phyloP scores from a whole-genome alignment of 2,113 vertebrate genomes.

The Strigops habroptila region DNA sequence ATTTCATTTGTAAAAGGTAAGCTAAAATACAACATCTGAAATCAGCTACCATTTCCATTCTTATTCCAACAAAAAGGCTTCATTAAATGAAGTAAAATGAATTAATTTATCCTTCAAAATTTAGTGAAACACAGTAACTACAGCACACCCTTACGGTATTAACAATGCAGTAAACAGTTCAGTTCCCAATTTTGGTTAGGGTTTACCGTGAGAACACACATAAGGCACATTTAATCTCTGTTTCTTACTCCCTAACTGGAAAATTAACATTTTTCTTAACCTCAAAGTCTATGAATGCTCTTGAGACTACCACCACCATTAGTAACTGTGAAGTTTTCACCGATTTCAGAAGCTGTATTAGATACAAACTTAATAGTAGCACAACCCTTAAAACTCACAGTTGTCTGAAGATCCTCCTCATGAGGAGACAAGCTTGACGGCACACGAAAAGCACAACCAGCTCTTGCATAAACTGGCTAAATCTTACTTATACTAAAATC shows the following conservation, averaged over 20 bases:
- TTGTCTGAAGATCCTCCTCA: neutral
- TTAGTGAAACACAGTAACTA: neutral
- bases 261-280: neutral
- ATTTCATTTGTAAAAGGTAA: neutral
- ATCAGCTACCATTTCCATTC: neutral
- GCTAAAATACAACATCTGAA: neutral
- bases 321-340: neutral
- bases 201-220: neutral
- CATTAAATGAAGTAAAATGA: neutral
- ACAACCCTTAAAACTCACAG: neutral
- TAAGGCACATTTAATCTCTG: neutral
- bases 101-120: neutral
- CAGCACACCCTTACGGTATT: neutral
- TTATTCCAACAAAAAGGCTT: neutral
- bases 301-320: neutral
- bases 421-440: neutral
- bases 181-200: neutral
- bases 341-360: neutral
- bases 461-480: neutral
- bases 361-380: neutral
- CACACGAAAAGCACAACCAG: neutral
- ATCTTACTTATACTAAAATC: neutral
- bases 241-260: neutral
- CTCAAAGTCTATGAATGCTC: neutral
- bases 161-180: neutral